Percentiles rank a stretch among this genome's conserved stretches.
Conservation (phyloP, 1,140 invertebrate genomes). For the Ephestia elutella region DNA sequence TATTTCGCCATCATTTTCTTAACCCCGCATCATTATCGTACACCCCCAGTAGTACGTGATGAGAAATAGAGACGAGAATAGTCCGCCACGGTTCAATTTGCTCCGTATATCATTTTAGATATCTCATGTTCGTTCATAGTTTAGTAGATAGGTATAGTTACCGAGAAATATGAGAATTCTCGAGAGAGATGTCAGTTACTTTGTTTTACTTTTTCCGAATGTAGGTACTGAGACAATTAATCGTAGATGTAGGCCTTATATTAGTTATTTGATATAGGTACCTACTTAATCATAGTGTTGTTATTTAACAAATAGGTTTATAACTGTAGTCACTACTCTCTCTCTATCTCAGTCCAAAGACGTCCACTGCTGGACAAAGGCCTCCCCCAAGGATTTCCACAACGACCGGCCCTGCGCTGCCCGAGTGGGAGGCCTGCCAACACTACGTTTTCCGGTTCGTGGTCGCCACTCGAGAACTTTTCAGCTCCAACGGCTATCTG, state of each 20-base stretch:
- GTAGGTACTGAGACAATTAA: slow-evolving; percentile 11
- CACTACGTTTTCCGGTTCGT: too few relatives aligned
- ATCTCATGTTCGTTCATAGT: background rate
- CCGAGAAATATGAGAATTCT: background rate
- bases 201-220: slow-evolving; percentile 8
- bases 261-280: too few relatives aligned
- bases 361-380: too few relatives aligned
- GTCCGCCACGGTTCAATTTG: slow-evolving; percentile 29
- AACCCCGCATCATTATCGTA: slow-evolving; percentile 20
- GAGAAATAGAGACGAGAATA: slow-evolving; percentile 26
- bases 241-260: background rate
- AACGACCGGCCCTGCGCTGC: too few relatives aligned
- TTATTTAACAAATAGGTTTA: too few relatives aligned
- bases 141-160: background rate
- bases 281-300: too few relatives aligned
- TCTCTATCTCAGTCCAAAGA: too few relatives aligned
- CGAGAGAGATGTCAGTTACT: background rate
- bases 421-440: too few relatives aligned
- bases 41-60: slow-evolving; percentile 27
- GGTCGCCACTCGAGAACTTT: too few relatives aligned
- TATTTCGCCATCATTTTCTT: background rate
- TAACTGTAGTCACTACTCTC: too few relatives aligned
- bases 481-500: too few relatives aligned
- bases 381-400: too few relatives aligned
- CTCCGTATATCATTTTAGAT: slow-evolving; percentile 19